Percentiles rank a stretch among this genome's conserved stretches.
Evolutionary conservation across 2,888 invertebrate species (phyloP).

Genomic region (Nysson spinosus): DNA sequence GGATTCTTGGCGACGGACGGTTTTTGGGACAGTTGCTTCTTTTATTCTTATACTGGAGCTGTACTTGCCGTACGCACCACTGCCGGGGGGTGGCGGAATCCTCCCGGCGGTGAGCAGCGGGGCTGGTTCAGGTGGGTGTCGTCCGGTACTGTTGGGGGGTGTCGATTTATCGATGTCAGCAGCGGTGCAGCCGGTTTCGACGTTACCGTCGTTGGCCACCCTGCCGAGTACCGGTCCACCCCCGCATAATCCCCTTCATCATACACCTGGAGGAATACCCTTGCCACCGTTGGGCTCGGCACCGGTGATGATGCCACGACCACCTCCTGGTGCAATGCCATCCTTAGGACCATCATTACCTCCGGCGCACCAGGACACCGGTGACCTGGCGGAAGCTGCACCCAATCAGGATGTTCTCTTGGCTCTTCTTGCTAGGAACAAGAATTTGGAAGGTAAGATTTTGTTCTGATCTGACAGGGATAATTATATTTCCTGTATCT

Average conservation of each 20-base stretch:
- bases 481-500: background rate
- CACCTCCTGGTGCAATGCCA: conserved; percentile 66
- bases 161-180: conserved; percentile 77
- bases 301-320: conserved; percentile 68
- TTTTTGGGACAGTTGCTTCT: conserved; percentile 15
- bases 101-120: conserved; percentile 75
- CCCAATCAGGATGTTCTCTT: conserved; percentile 91
- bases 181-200: conserved; percentile 70
- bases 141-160: conserved; percentile 73
- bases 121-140: conserved; percentile 66
- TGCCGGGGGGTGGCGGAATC: conserved; percentile 76
- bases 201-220: conserved; percentile 58
- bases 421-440: conserved; percentile 90
- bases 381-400: conserved; percentile 76
- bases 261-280: conserved; percentile 55
- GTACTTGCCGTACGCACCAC: conserved; percentile 76
- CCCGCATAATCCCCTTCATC: conserved; percentile 58
- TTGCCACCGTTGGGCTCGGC: conserved; percentile 56
- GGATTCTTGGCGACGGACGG: background rate
- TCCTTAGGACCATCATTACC: conserved; percentile 74
- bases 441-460: conserved; percentile 90
- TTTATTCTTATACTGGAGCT: conserved; percentile 74
- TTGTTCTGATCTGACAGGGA: background rate
- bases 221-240: conserved; percentile 62
- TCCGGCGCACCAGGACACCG: conserved; percentile 65